These are phyloP conservation scores for Litoditis marina DNA, from an alignment of 2,888 invertebrate genomes.

Conservation along the genomic window DNA sequence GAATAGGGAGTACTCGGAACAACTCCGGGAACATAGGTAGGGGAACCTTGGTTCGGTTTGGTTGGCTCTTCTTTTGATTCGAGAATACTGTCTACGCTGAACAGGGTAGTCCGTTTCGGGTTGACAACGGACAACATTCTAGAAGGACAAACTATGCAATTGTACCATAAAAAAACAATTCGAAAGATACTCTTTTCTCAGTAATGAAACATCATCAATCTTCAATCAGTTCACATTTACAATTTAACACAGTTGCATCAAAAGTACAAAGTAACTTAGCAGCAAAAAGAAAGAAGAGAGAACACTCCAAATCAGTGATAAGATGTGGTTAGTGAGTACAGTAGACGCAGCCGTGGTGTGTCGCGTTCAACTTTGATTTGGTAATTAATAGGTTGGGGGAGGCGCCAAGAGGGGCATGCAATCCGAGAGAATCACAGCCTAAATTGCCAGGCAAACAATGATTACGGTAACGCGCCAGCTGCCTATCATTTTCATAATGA, in stretches of 20 bases:
- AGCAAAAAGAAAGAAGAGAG: background rate
- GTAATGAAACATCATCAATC: too few relatives aligned
- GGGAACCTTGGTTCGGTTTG: conserved; percentile 20
- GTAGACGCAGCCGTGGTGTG: background rate
- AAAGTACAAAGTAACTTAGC: too few relatives aligned
- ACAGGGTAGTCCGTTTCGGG: conserved; percentile 24
- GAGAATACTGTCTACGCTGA: conserved; percentile 35
- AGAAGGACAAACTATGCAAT: background rate
- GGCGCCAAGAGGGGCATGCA: conserved; percentile 13
- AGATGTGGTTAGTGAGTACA: conserved; percentile 6
- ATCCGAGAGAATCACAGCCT: conserved; percentile 19
- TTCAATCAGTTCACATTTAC: too few relatives aligned
- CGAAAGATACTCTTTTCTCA: too few relatives aligned
- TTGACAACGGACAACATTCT: conserved; percentile 34
- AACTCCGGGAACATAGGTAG: conserved; percentile 4
- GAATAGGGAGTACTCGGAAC: conserved; percentile 21
- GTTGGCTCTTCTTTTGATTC: conserved; percentile 21
- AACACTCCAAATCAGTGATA: background rate
- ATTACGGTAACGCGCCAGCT: conserved; percentile 18
- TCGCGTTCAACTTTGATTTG: conserved; percentile 8
- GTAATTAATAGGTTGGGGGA: conserved; percentile 19
- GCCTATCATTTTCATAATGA: too few relatives aligned
- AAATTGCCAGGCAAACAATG: conserved; percentile 23
- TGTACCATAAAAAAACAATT: background rate
- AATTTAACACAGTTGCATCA: too few relatives aligned